Conservation (phyloP, 2,797 vertebrate genomes). For the Clarias pachynema region DNA sequence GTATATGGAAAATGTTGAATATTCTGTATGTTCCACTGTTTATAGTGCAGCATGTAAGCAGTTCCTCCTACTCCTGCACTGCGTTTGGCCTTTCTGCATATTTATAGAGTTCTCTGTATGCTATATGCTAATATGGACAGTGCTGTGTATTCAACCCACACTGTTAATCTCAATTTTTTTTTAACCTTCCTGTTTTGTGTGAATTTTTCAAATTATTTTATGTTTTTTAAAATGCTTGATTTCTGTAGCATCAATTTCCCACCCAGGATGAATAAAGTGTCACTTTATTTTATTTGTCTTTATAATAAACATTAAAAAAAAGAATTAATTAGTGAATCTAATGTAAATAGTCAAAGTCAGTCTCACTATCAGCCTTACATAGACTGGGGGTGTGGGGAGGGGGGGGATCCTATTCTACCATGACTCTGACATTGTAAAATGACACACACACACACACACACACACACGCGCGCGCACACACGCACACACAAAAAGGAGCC, state of each 20-base stretch:
- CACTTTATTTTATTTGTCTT: background rate
- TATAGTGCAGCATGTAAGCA: background rate
- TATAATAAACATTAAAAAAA: background rate
- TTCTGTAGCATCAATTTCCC: background rate
- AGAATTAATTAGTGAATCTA: background rate
- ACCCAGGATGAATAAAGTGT: background rate
- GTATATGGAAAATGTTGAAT: background rate
- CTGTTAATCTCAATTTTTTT: background rate
- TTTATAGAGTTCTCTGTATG: background rate
- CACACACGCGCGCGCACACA: constrained; percentile 64
- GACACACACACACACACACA: constrained; percentile 67
- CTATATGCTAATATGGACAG: background rate
- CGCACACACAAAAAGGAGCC: constrained; percentile 69
- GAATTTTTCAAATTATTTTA: background rate
- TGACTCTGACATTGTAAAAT: constrained; percentile 71
- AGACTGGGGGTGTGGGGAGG: constrained; percentile 42
- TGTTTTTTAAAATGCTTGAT: background rate
- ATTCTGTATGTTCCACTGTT: background rate
- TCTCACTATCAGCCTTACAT: constrained; percentile 70
- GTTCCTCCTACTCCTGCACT: background rate
- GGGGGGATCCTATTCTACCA: constrained; percentile 67
- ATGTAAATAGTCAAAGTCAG: constrained; percentile 20
- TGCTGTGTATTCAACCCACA: background rate
- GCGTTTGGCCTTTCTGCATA: background rate
- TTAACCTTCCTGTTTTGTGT: background rate